Conservation (phyloP, 2,797 vertebrate species). For the Tapera naevia region DNA sequence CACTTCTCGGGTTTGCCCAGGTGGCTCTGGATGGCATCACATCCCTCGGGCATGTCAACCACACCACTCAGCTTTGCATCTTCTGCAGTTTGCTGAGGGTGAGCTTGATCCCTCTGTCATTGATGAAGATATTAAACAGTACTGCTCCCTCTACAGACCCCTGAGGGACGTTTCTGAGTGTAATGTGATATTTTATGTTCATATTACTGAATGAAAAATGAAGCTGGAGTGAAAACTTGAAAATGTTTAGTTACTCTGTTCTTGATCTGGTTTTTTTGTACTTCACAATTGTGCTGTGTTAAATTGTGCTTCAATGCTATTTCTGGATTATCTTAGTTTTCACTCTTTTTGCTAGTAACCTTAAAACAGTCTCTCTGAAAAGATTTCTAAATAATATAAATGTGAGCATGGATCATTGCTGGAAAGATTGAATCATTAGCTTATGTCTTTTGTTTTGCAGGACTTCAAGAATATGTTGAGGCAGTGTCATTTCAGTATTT, state of each 20-base stretch:
- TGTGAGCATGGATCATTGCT: not conserved
- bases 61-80: not conserved
- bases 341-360: not conserved
- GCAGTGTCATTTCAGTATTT: slow-evolving; percentile 96
- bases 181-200: not conserved
- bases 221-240: not conserved
- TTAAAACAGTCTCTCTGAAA: not conserved
- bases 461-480: slow-evolving; percentile 96
- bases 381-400: not conserved
- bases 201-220: not conserved
- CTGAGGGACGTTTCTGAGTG: not conserved
- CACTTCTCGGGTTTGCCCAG: not conserved
- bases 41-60: accelerated
- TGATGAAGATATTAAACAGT: not conserved
- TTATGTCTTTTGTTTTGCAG: slow-evolving; percentile 70
- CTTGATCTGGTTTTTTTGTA: not conserved
- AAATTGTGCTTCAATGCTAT: not conserved
- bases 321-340: not conserved
- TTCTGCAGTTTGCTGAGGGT: not conserved
- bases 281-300: accelerated
- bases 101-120: not conserved
- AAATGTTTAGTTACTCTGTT: not conserved
- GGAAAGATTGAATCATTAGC: not conserved
- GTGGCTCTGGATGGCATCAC: not conserved
- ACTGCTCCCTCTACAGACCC: accelerated